Percentiles rank a stretch among this genome's conserved stretches.
Conservation (phyloP, 2,113 vertebrate species). For the Heloderma charlesbogerti region DNA sequence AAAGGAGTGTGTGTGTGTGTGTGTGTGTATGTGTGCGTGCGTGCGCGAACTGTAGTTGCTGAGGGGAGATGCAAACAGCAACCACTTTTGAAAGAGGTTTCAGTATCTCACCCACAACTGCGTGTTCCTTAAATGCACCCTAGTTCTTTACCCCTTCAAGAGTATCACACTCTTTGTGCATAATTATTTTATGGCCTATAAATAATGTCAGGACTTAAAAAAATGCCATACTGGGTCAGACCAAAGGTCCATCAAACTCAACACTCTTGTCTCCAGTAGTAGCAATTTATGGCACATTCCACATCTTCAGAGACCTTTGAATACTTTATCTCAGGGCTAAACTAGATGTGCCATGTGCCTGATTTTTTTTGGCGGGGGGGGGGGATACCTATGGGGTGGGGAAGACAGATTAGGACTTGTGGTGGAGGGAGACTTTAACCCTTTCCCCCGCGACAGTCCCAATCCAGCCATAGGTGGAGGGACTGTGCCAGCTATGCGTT, state of each 20-base stretch:
- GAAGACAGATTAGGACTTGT: no score
- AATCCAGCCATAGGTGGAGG: no score
- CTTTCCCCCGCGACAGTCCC: no score
- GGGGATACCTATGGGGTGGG: no score
- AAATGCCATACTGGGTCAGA: neutral
- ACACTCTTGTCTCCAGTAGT: neutral
- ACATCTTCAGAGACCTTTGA: neutral
- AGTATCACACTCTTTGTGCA: neutral
- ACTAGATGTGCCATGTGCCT: neutral
- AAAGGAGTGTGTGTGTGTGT: neutral
- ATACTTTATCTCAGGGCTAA: neutral
- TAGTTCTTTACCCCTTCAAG: neutral
- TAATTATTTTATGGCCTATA: conserved; percentile 3
- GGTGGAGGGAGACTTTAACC: no score
- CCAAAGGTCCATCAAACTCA: neutral
- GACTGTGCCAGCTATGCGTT: no score
- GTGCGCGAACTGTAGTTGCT: neutral
- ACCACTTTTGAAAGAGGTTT: neutral
- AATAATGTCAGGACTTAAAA: neutral
- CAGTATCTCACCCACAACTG: neutral
- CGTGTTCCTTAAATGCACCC: neutral
- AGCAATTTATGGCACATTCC: neutral
- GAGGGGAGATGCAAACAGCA: neutral
- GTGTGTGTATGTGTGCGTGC: no score
- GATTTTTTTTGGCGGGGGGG: no score